Conservation (phyloP, 2,797 vertebrate species). For the Chelon auratus region DNA sequence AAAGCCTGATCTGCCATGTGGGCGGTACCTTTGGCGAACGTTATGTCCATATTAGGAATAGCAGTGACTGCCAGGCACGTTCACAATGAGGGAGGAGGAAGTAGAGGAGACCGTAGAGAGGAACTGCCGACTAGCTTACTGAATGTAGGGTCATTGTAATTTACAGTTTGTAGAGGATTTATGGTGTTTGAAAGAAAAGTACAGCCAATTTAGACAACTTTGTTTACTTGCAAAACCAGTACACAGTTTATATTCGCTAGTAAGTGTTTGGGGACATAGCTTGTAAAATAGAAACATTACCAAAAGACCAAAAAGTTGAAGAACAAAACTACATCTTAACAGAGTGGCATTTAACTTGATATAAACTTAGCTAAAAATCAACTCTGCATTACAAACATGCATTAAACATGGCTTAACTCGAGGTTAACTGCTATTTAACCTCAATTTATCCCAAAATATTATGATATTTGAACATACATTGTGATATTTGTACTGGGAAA, state of each 20-base stretch:
- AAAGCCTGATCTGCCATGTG: background rate
- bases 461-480: too few species aligned
- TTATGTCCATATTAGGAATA: constrained; percentile 62
- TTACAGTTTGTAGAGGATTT: background rate
- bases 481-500: background rate
- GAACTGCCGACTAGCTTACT: background rate
- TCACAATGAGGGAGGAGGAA: background rate
- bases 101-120: background rate
- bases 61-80: background rate
- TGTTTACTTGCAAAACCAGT: background rate
- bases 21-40: constrained; percentile 7
- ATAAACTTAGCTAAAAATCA: too few species aligned
- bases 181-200: constrained; percentile 1
- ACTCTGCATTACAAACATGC: too few species aligned
- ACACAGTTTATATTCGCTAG: background rate
- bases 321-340: too few species aligned
- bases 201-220: background rate
- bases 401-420: background rate
- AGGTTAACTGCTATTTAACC: background rate
- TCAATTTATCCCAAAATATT: background rate
- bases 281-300: background rate
- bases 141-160: background rate
- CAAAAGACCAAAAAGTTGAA: too few species aligned
- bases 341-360: too few species aligned
- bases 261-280: too few species aligned